Conservation (phyloP, 2,797 vertebrate genomes). For the Falco berigora region DNA sequence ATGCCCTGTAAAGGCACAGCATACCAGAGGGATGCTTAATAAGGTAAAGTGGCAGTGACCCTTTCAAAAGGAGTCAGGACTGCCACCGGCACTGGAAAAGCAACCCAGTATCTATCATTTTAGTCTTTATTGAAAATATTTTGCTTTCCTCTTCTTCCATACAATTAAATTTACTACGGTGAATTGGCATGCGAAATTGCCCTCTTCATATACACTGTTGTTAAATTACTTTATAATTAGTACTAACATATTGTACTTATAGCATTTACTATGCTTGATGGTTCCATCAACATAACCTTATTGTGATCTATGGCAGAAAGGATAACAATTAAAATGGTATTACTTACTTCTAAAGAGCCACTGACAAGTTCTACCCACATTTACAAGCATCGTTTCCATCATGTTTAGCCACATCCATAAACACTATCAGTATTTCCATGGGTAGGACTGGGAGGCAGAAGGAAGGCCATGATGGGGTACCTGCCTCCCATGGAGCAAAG, state of each 20-base stretch:
- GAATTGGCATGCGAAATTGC: constrained; percentile 31
- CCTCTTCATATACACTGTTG: constrained; percentile 5
- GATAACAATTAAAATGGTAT: constrained; percentile 29
- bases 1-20: neutral
- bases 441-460: neutral
- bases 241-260: constrained; percentile 31
- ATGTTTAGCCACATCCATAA: neutral
- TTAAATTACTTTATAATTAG: constrained; percentile 50
- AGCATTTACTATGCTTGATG: constrained; percentile 31
- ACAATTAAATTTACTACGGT: neutral
- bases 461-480: neutral
- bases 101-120: neutral
- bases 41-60: neutral
- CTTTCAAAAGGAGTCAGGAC: neutral
- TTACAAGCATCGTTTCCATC: neutral
- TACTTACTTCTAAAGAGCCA: constrained; percentile 21
- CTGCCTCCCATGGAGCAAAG: neutral
- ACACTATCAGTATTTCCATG: neutral
- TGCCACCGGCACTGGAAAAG: neutral
- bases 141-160: neutral
- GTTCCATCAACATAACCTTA: constrained; percentile 24
- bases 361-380: neutral
- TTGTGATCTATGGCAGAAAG: constrained; percentile 33
- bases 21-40: neutral
- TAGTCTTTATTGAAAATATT: neutral